phyloP scores from a whole-genome alignment of 2,888 invertebrate species.

The Caenorhabditis sinica region DNA sequence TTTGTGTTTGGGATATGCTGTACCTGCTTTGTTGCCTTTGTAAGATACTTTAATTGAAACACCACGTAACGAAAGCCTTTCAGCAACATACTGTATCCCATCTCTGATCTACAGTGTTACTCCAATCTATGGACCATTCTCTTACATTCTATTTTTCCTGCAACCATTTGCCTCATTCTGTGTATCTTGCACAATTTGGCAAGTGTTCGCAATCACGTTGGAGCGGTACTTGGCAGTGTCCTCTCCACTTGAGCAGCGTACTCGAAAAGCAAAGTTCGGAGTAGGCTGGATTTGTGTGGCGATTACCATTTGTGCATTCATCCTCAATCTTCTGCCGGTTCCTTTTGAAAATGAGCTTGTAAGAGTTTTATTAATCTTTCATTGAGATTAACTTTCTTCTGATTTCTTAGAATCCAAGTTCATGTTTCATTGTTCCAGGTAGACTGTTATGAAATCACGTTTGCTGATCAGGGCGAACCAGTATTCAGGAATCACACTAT shows the following conservation, averaged over 20 bases:
- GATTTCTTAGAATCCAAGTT: slow-evolving; percentile 22
- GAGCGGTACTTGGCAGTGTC: slow-evolving; percentile 82
- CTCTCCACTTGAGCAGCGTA: slow-evolving; percentile 81
- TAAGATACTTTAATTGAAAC: slow-evolving; percentile 32
- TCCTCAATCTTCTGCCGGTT: slow-evolving; percentile 79
- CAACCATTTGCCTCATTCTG: slow-evolving; percentile 83
- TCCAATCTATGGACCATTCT: slow-evolving; percentile 75
- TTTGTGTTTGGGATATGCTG: slow-evolving; percentile 81
- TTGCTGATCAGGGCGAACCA: slow-evolving; percentile 37
- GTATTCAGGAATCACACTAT: slow-evolving; percentile 73
- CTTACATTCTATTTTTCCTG: slow-evolving; percentile 82
- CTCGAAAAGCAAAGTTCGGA: slow-evolving; percentile 80
- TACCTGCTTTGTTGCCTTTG: slow-evolving; percentile 79
- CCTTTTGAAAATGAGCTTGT: slow-evolving; percentile 80
- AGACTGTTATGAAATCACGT: slow-evolving; percentile 76
- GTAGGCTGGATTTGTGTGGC: slow-evolving; percentile 78
- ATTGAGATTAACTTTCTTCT: slow-evolving; percentile 15
- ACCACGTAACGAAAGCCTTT: background rate
- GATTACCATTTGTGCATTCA: slow-evolving; percentile 77
- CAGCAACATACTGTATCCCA: slow-evolving; percentile 72
- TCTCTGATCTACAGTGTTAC: slow-evolving; percentile 72
- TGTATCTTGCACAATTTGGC: slow-evolving; percentile 83
- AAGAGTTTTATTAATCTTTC: slow-evolving; percentile 36
- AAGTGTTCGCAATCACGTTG: slow-evolving; percentile 82
- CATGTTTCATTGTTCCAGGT: slow-evolving; percentile 61